Percentiles rank a stretch among this genome's conserved stretches.
Conservation (phyloP, 2,888 invertebrate genomes). For the Oligia latruncula region DNA sequence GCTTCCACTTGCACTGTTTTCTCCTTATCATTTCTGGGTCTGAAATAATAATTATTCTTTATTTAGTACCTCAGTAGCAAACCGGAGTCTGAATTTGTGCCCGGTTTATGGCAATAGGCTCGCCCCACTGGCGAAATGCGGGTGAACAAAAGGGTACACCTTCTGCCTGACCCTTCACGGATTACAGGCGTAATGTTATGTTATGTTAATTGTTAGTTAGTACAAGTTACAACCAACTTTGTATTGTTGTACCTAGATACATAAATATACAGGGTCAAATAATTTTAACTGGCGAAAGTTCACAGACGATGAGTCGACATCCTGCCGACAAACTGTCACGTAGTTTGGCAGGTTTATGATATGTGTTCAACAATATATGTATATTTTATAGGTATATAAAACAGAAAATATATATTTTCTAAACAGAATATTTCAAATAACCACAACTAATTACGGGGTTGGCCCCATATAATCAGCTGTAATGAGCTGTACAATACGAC, state of each 20-base stretch:
- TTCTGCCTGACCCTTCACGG: neutral
- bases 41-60: conserved; percentile 55
- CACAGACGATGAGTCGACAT: neutral
- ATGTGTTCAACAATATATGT: no score
- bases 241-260: no score
- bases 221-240: no score
- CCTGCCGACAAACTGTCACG: no score
- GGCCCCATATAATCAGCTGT: neutral
- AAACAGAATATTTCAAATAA: neutral
- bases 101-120: neutral
- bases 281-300: neutral
- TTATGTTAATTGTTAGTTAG: neutral
- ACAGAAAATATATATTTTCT: no score
- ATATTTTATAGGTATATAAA: neutral
- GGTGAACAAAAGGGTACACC: no score
- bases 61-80: neutral
- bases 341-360: no score
- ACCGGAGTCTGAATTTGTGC: neutral
- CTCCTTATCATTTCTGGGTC: conserved; percentile 73
- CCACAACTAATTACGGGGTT: neutral
- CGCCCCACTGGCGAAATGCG: neutral
- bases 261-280: neutral
- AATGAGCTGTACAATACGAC: neutral
- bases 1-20: conserved; percentile 88
- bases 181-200: neutral